Base-by-base conservation (phyloP, 2,888 invertebrate species). In the Thymelicus sylvestris region DNA sequence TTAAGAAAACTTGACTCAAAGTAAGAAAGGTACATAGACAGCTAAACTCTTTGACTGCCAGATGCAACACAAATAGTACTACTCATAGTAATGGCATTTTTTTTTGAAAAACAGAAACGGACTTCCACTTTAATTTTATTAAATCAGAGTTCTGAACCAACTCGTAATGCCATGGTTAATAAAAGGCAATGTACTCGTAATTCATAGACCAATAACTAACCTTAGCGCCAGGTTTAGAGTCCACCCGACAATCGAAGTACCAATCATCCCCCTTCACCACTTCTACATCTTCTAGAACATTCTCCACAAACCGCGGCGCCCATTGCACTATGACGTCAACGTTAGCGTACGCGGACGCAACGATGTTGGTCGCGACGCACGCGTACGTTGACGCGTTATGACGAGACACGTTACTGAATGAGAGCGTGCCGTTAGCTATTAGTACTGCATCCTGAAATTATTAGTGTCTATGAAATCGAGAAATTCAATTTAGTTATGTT, bases 351-450 rank as follows among this genome's bases (percentile, higher is more conserved):
- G 91, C 90, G 0, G 93, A 90, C 0, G 96, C 96, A 0, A 95
- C 95, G 0, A 89, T 87, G 84, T 96, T 96, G 31, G 89, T 86
- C 0, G 94, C 95, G 1, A 94, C 88, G 78, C 96, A 96, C 0
- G 94, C 92, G 81, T 95, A 96, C 0, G 88, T 86, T 0, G 95
- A 94, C 4, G 92, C 87, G 75, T 95, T 92, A 0, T 78, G 44
- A 0, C 94, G 88, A 1, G 89, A 83, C 6, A 91, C 81, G 55
- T 91, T 92, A 0, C 64, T 2, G 0, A 93, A 72, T 5, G 66
- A 64, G 1, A 93, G 78, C 0, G 64, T 63, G 0, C 84, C 88
- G 2, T 81, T 79, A 0, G 89, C 78, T 75, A 92, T 76, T 12
- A 89, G 62, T 52, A 81, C 77, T 24, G 91, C 92, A 39, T 91